Conservation (phyloP, 2,113 vertebrate species). For the Probosciger aterrimus region DNA sequence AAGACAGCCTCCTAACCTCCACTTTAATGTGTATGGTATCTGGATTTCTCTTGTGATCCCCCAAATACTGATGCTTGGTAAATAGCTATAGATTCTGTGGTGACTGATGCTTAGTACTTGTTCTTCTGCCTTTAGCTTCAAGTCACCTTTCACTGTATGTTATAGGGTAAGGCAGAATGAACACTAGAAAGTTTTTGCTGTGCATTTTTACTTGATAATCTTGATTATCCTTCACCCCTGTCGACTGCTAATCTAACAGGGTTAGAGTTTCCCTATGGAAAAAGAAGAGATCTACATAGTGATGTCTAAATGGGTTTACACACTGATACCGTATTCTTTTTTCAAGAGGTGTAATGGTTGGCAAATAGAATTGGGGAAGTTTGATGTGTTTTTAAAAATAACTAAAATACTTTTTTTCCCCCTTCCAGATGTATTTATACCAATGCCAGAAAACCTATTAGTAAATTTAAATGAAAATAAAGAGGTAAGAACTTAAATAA, state of each 20-base stretch:
- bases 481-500: conserved; percentile 83
- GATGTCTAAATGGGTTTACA: neutral
- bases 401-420: neutral
- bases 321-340: neutral
- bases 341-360: neutral
- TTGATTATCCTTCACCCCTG: neutral
- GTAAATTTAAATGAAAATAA: conserved; percentile 97
- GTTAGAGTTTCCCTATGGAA: neutral
- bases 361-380: neutral
- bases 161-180: neutral
- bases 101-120: neutral
- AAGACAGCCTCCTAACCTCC: neutral
- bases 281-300: neutral
- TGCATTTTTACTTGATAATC: neutral
- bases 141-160: neutral
- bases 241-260: neutral
- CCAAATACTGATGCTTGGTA: neutral
- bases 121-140: neutral
- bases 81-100: neutral
- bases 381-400: neutral
- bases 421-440: conserved; percentile 94
- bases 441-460: conserved; percentile 95
- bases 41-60: neutral
- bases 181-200: neutral
- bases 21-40: neutral